A percentile compares a stretch with the other conserved stretches of the same genome.
Conservation (phyloP, 2,888 invertebrate genomes). For the Luffia ferchaultella region DNA sequence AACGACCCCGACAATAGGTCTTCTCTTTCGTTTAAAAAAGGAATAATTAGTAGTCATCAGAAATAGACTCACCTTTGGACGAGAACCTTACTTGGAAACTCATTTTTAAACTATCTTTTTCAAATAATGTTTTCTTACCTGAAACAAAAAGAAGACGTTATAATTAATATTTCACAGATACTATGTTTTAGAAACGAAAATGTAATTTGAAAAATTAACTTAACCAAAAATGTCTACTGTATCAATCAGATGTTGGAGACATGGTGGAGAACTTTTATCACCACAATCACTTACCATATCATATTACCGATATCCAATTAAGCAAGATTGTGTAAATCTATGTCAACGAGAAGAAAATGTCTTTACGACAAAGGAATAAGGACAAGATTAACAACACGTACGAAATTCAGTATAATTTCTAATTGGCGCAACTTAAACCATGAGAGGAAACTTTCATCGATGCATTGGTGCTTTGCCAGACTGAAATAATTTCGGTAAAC, state of each 20-base stretch:
- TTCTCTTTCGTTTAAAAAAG: background rate
- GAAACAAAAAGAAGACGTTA: background rate
- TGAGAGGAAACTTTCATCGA: background rate
- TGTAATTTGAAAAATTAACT: background rate
- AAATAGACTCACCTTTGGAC: background rate
- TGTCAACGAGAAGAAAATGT: background rate
- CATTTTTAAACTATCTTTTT: background rate
- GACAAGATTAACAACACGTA: background rate
- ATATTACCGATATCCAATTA: too few species aligned
- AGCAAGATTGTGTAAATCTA: too few species aligned
- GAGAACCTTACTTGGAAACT: background rate
- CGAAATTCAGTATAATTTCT: background rate
- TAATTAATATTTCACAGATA: background rate
- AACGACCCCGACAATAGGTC: slow-evolving; percentile 17
- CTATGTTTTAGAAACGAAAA: background rate
- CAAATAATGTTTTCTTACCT: background rate
- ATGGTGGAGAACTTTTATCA: too few species aligned
- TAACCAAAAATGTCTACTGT: too few species aligned
- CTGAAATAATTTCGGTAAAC: background rate
- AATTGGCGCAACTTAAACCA: background rate
- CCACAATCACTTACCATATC: too few species aligned
- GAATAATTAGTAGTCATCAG: background rate
- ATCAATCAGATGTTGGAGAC: too few species aligned
- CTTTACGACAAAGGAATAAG: background rate
- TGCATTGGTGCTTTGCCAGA: background rate